Base-by-base conservation (phyloP, 1,140 invertebrate species). In the Calosoma granatense region DNA sequence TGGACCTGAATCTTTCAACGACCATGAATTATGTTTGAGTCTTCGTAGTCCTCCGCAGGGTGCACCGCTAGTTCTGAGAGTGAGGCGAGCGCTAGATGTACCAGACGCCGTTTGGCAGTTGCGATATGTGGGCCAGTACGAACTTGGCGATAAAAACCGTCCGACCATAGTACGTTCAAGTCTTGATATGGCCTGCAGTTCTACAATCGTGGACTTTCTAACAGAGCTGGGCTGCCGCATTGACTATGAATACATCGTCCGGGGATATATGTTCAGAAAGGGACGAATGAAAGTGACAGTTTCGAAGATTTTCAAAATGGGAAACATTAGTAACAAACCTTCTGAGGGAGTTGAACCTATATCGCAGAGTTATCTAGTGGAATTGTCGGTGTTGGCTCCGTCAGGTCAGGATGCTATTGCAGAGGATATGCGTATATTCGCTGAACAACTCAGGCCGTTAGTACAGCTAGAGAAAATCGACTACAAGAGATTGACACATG, bases 251-350 rank as follows among this genome's bases (percentile, higher is more conserved):
- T 97, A 92, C 69, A 89, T 92, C 63, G 83, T 90, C 0, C 86
- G 92, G 75, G 95, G 94, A 14, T 95, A 90, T 64, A 93, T 97
- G 84, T 97, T 97, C 65, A 81, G 92, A 53, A 97, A 97, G 77
- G 94, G 94, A 1, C 78, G 94, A 67, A 95, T 98, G 90, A 97
- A 97, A 72, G 88, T 97, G 1, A 95, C 92, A 1, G 92, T 97
- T 0, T 92, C 91, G 0, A 97, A 97, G 74, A 86, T 98, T 11
- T 94, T 90, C 63, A 93, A 92, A 81, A 87, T 91, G 76, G 75
- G 74, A 41, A 72, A 72, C 36, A 78, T 79, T 72, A 83, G 83
- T 57, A 84, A 80, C 54, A 88, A 86, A 68, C 72, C 81, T 12
- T 74, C 78, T 20, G 85, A 87, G 54, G 78, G 78, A 64, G 72